phyloP scores from a whole-genome alignment of 2,888 invertebrate genomes.

The Watsonalla cultraria region DNA sequence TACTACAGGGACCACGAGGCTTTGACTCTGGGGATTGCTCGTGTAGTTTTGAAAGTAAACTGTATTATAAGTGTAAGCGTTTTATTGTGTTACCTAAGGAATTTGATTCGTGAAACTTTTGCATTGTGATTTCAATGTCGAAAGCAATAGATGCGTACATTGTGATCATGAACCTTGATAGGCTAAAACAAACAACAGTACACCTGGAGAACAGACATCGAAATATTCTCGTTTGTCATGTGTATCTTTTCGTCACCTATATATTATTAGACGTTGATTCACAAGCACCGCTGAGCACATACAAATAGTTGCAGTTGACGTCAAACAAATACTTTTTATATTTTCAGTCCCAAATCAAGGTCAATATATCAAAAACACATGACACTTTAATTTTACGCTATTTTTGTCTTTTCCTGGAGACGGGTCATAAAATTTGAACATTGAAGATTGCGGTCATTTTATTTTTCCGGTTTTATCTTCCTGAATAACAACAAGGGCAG shows the following conservation, averaged over 20 bases:
- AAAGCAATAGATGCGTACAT: slow-evolving; percentile 39
- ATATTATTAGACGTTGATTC: slow-evolving; percentile 69
- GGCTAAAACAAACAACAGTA: slow-evolving; percentile 21
- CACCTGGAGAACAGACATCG: slow-evolving; percentile 40
- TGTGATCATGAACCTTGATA: slow-evolving; percentile 21
- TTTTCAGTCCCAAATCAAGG: slow-evolving; percentile 28
- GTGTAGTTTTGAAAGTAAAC: background rate
- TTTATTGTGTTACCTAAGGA: slow-evolving; percentile 31
- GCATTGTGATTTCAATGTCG: slow-evolving; percentile 44
- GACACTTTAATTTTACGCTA: slow-evolving; percentile 14
- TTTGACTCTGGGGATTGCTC: background rate
- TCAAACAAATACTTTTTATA: slow-evolving; percentile 54
- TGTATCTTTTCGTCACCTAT: slow-evolving; percentile 48
- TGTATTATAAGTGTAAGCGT: background rate
- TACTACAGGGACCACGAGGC: background rate
- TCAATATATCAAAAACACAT: slow-evolving; percentile 26
- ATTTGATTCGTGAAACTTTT: slow-evolving; percentile 34
- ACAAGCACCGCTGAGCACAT: slow-evolving; percentile 45
- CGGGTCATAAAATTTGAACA: slow-evolving; percentile 18
- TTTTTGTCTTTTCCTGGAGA: slow-evolving; percentile 23
- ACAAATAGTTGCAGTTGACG: slow-evolving; percentile 62
- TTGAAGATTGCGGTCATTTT: background rate
- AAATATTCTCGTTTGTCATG: slow-evolving; percentile 48
- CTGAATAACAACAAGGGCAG: too few relatives aligned
- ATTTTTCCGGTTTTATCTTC: too few relatives aligned